Percentiles rank a stretch among this genome's conserved stretches.
phyloP scores from a whole-genome alignment of 2,797 vertebrate genomes.

The Ciconia nigra region DNA sequence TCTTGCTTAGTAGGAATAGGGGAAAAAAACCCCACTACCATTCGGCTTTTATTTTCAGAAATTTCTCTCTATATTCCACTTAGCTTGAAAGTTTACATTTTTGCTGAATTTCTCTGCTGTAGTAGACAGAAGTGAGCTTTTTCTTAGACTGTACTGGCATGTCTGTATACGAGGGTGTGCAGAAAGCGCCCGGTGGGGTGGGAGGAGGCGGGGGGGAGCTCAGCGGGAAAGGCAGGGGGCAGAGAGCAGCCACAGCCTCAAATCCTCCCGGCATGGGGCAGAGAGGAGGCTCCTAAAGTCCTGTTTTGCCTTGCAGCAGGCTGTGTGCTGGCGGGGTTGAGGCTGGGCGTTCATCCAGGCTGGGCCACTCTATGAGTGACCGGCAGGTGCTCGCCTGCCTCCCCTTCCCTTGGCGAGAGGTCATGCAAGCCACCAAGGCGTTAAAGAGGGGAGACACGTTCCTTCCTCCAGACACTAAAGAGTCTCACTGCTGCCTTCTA shows the following conservation, averaged over 20 bases:
- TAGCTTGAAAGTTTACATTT: neutral
- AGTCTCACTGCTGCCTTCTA: neutral
- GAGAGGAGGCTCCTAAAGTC: neutral
- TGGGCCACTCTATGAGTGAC: no score
- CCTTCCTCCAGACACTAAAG: neutral
- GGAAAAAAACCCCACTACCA: neutral
- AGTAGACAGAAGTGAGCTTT: neutral
- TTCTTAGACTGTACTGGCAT: neutral
- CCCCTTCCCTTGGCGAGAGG: neutral
- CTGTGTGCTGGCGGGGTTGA: neutral
- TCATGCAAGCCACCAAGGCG: neutral
- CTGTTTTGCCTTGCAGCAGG: neutral
- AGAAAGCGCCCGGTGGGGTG: rapidly evolving
- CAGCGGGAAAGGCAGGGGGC: neutral
- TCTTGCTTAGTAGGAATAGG: neutral
- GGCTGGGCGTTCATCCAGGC: no score
- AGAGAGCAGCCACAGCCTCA: neutral
- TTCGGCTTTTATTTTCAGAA: neutral
- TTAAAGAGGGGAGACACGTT: neutral
- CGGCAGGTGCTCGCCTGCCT: neutral
- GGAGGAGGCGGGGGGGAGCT: neutral
- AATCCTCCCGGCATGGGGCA: rapidly evolving
- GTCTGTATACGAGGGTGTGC: rapidly evolving
- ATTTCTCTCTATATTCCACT: neutral
- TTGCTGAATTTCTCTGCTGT: neutral